phyloP scores from a whole-genome alignment of 2,113 vertebrate genomes.

The Anguilla japonica region DNA sequence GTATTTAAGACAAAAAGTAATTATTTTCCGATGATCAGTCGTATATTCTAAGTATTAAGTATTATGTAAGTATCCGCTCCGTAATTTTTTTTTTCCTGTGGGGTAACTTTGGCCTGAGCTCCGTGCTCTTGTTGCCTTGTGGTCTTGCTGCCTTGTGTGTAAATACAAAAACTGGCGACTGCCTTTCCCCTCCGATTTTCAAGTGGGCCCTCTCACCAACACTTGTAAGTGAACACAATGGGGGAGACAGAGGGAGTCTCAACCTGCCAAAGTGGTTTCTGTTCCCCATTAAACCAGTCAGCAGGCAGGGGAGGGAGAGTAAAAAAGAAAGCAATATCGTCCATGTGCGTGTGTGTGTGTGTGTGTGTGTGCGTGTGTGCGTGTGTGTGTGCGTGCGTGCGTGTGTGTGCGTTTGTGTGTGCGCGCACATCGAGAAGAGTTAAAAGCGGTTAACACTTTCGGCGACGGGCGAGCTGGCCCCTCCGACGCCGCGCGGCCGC shows the following conservation, averaged over 20 bases:
- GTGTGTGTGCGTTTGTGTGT: constrained; percentile 18
- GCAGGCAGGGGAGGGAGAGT: neutral
- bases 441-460: constrained; percentile 68
- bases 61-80: no score
- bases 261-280: neutral
- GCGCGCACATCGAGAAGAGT: constrained; percentile 15
- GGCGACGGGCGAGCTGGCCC: constrained; percentile 54
- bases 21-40: neutral
- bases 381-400: constrained; percentile 9
- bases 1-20: neutral
- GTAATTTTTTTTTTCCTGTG: neutral
- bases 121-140: neutral
- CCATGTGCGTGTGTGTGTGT: neutral
- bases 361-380: constrained; percentile 14
- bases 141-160: neutral
- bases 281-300: neutral
- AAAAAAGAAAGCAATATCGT: neutral
- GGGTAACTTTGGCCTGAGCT: neutral
- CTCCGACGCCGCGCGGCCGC: constrained; percentile 74
- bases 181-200: neutral
- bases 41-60: no score
- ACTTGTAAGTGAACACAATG: neutral
- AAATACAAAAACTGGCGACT: neutral
- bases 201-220: neutral
- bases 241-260: neutral